These are phyloP conservation scores for Ophiothrix spiculata DNA, from an alignment of 35 echinoderm and acorn worm genomes.

Conservation along the genomic window DNA sequence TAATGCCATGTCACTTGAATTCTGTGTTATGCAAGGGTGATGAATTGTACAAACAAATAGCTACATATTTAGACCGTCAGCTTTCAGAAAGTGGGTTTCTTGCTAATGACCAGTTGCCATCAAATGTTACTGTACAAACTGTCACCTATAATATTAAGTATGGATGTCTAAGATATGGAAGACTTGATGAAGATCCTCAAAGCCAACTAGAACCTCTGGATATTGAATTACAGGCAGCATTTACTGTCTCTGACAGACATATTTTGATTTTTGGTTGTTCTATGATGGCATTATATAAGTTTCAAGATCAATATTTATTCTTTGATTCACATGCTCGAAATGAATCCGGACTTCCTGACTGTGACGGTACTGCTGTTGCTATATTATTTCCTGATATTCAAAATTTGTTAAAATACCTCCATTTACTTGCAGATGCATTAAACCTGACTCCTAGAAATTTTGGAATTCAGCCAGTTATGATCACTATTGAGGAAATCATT, in stretches of 20 bases:
- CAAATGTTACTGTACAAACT: not conserved
- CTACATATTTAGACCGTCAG: not conserved
- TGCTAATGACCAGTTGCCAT: not conserved
- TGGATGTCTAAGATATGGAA: not conserved
- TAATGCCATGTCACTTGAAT: not conserved
- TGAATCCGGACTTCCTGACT: not conserved
- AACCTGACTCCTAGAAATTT: too few relatives aligned
- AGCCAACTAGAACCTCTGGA: not conserved
- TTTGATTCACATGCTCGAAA: constrained; percentile 9
- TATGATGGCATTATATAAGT: constrained; percentile 9
- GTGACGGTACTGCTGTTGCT: not conserved
- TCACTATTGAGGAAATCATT: too few relatives aligned
- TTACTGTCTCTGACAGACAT: constrained; percentile 11
- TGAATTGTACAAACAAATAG: not conserved
- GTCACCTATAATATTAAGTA: not conserved
- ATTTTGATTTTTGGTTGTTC: not conserved
- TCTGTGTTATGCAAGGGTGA: not conserved
- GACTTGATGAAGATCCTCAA: not conserved
- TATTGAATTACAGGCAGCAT: constrained; percentile 15
- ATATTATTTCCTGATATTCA: not conserved
- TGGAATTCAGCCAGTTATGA: not conserved
- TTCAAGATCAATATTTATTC: not conserved
- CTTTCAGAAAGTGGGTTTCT: not conserved
- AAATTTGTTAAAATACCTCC: not conserved
- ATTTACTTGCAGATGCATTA: too few relatives aligned